Base-by-base conservation (phyloP, 2,888 invertebrate species). In the Eristalis pertinax region DNA sequence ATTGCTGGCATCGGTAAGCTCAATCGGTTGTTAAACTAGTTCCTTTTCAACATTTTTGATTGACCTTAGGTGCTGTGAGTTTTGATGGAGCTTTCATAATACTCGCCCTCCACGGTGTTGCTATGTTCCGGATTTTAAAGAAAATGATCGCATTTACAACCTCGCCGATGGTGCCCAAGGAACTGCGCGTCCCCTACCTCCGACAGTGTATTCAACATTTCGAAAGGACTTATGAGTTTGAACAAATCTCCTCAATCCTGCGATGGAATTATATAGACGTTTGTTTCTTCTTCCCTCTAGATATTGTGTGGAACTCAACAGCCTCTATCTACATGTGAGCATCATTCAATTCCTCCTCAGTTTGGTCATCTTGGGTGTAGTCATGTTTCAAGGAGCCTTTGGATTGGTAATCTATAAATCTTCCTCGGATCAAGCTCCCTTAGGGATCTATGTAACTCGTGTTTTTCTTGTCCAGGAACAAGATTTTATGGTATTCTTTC, bases 41-140 rank as follows among this genome's bases (percentile, higher is more conserved):
- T 35, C 10, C 10, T 1, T 38, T 2, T 2, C 4, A 11, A 1
- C 35, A 35, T 43, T 11, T n/a, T 8, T 35, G 13, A n/a, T 67
- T 58, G 8, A 29, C 13, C 11, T 13, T 4, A 92, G 92, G 89
- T 79, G 91, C 92, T 11, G 58, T 91, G 1, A 90, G 91, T 82
- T 92, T 92, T 43, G 92, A 92, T 88, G 90, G 90, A 24, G 76
- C 91, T 26, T 92, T 92, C 64, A 90, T 91, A 65, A 90, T 92
- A 4, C 56, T 91, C 11, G 89, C 91, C 19, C 81, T 90, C 60
- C 92, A 92, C 73, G 88, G 89, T 4, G 90, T 91, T 56, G 92
- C 91, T 0, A 84, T 92, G 1, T 89, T 91, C 29, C 72, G 83
- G 43, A 86, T 91, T 1, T 89, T 92, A 1, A 89, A 90, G 5